Base-by-base conservation (phyloP, 2,113 vertebrate genomes). In the Cephalopholis sonnerati region DNA sequence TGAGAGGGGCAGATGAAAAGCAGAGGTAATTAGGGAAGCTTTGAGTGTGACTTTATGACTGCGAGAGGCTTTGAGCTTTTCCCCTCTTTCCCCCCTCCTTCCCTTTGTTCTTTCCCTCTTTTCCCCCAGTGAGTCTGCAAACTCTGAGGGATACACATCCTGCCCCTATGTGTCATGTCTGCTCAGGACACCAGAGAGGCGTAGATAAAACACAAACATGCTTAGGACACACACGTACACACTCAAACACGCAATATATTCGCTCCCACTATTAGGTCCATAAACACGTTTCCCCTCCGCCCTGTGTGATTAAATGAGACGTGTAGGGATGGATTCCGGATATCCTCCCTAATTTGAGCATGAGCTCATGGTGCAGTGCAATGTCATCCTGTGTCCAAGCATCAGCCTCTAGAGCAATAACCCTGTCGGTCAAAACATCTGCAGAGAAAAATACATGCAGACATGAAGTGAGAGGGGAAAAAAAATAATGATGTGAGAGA, bases 291-390 rank as follows among this genome's bases (percentile, higher is more conserved):
- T 86, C 18, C 66, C 70, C 88, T 89, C 91, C 90, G 32, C 91
- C 92, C 91, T 83, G 55, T 63, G 64, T 92, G 93, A 94, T 91
- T 94, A 91, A 91, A 93, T 87, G 79, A 90, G 90, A 93, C 88
- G 62, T 90, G 85, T 83, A 89, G 83, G 86, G 88, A 91, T 87
- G 70, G 74, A 94, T 93, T 91, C 93, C 91, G 93, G 93, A 94
- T 93, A 92, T 94, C 93, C 91, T 93, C 91, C 91, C 93, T 93
- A 93, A 94, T 94, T 93, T 94, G 80, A 90, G 87, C 77, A 93
- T 94, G 93, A 94, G 93, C 88, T 94, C 93, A 94, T 94, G 75
- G 90, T 69, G 58, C 88, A 67, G 82, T 25, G 85, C 87, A 86
- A 87, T 92, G 86, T 93, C 90, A 84, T 86, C 64, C 68, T 67